A percentile compares a stretch with the other conserved stretches of the same genome.
Conservation (phyloP, 1,140 invertebrate genomes). For the Coelopa frigida region DNA sequence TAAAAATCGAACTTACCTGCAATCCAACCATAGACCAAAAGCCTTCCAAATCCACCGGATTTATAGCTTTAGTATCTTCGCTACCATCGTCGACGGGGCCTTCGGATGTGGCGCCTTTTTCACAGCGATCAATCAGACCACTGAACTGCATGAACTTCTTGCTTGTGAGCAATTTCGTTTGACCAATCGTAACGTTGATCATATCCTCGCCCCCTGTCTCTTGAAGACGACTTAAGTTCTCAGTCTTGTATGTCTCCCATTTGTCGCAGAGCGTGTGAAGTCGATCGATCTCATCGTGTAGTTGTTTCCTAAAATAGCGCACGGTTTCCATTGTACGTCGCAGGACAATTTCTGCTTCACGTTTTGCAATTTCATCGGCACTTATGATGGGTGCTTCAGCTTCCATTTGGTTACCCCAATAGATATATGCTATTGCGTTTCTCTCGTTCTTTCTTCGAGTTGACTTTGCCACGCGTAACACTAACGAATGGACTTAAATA, state of each 20-base stretch:
- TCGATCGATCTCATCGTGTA: conserved; percentile 47
- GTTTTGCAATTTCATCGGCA: background rate
- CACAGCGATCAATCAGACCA: conserved; percentile 56
- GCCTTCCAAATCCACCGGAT: conserved; percentile 60
- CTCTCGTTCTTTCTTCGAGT: conserved; percentile 44
- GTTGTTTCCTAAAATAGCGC: conserved; percentile 49
- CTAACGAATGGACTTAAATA: conserved; percentile 42
- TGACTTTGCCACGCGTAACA: conserved; percentile 46
- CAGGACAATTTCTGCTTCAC: no score
- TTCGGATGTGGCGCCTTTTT: conserved; percentile 36
- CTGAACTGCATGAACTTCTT: conserved; percentile 64
- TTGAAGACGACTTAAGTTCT: conserved; percentile 17
- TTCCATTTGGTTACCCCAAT: background rate
- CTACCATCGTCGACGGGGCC: conserved; percentile 36
- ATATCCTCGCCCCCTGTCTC: conserved; percentile 45
- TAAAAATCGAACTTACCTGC: conserved; percentile 40
- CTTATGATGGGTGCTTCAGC: background rate
- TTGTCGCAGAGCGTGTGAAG: conserved; percentile 44
- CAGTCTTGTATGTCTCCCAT: conserved; percentile 45
- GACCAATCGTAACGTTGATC: conserved; percentile 60
- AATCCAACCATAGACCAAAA: conserved; percentile 71
- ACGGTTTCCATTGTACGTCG: conserved; percentile 47
- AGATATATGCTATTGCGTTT: conserved; percentile 40
- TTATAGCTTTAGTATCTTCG: conserved; percentile 50
- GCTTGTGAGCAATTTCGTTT: conserved; percentile 57